Evolutionary conservation across 2,888 invertebrate genomes (phyloP).

Genomic region (Girardia tigrina): DNA sequence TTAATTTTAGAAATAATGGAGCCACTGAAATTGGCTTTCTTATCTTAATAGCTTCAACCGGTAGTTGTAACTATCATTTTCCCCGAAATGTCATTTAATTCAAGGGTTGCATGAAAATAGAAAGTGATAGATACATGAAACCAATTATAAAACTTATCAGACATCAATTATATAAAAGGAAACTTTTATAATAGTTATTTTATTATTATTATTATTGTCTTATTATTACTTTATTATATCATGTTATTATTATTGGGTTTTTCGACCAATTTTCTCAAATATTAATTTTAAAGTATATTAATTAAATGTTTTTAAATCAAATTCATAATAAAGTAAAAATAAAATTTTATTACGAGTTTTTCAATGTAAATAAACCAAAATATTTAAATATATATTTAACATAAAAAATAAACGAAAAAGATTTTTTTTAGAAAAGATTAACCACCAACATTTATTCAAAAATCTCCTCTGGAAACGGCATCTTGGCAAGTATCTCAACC

Average conservation of each 20-base stretch:
- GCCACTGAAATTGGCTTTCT: constrained; percentile 23
- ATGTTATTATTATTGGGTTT: background rate
- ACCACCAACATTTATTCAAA: too few relatives aligned
- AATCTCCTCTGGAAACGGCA: too few relatives aligned
- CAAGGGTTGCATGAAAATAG: constrained; percentile 17
- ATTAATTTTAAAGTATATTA: background rate
- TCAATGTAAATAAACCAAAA: background rate
- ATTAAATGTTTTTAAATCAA: background rate
- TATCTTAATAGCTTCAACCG: constrained; percentile 17
- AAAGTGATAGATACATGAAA: constrained; percentile 11
- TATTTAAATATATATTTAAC: too few relatives aligned
- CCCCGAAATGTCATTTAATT: constrained; percentile 19
- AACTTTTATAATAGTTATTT: background rate
- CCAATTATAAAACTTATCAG: constrained; percentile 8
- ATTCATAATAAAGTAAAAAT: background rate
- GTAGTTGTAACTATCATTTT: constrained; percentile 23
- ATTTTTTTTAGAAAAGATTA: too few relatives aligned
- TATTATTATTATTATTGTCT: background rate
- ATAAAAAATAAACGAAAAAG: too few relatives aligned
- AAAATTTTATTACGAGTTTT: too few relatives aligned
- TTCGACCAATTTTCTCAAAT: background rate
- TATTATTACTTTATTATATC: background rate
- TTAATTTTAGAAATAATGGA: constrained; percentile 15
- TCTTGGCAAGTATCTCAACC: too few relatives aligned
- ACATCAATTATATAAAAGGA: constrained; percentile 8